Evolutionary conservation across 2,797 vertebrate species (phyloP).

Genomic region (Echiichthys vipera): DNA sequence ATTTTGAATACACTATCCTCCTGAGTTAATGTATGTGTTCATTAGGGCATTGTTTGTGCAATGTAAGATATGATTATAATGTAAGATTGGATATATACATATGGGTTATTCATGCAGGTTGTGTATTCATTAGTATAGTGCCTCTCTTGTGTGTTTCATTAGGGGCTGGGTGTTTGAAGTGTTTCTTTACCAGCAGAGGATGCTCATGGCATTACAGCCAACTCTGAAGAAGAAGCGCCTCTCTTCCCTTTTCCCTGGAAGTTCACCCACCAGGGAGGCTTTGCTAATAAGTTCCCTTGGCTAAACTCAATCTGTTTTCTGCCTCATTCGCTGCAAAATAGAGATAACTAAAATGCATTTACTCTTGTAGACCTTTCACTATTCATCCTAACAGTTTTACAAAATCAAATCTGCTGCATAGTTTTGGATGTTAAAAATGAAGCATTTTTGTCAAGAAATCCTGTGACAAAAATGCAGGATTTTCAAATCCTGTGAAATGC

Average conservation of each 20-base stretch:
- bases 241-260: constrained; percentile 59
- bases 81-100: constrained; percentile 44
- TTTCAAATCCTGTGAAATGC: too few relatives aligned
- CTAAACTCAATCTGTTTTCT: constrained; percentile 71
- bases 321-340: constrained; percentile 51
- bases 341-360: constrained; percentile 57
- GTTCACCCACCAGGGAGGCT: constrained; percentile 67
- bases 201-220: constrained; percentile 75
- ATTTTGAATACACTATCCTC: constrained; percentile 15
- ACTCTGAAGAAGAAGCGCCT: constrained; percentile 47
- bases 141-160: constrained; percentile 64
- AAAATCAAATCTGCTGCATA: constrained; percentile 33
- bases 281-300: constrained; percentile 78
- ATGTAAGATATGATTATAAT: constrained; percentile 37
- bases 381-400: constrained; percentile 9
- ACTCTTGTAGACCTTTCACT: constrained; percentile 34
- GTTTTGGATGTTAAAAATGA: constrained; percentile 21
- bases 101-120: constrained; percentile 71
- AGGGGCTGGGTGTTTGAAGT: constrained; percentile 67
- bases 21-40: constrained; percentile 31
- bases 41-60: constrained; percentile 44
- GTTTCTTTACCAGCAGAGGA: constrained; percentile 77
- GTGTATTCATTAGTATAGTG: constrained; percentile 67
- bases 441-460: too few relatives aligned
- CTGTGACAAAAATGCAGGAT: too few relatives aligned